These are phyloP conservation scores for Sebastes vulpes DNA, from an alignment of 2,797 vertebrate species.

Conservation along the genomic window DNA sequence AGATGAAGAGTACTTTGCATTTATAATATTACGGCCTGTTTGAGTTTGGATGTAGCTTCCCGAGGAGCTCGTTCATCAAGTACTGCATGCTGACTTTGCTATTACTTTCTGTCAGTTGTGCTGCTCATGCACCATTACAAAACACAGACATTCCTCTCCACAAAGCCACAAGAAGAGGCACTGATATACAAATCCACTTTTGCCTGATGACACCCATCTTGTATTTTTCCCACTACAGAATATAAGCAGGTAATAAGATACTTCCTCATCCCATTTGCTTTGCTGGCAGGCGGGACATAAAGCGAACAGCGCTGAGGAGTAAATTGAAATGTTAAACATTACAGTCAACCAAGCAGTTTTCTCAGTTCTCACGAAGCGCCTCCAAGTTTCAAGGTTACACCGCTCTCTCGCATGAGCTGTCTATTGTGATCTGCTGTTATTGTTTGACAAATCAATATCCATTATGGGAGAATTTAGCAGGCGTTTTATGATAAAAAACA, in stretches of 20 bases:
- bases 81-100: conserved; percentile 13
- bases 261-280: conserved; percentile 46
- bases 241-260: conserved; percentile 58
- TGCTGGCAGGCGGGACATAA: conserved; percentile 16
- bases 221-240: conserved; percentile 52
- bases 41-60: conserved; percentile 8
- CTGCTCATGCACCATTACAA: conserved; percentile 11
- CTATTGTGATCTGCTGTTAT: conserved; percentile 55
- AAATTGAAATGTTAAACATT: conserved; percentile 68
- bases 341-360: conserved; percentile 45
- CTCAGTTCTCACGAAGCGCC: conserved; percentile 28
- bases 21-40: conserved; percentile 21
- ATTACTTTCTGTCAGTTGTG: conserved; percentile 29
- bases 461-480: conserved; percentile 52
- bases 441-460: conserved; percentile 74
- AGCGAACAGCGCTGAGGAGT: conserved; percentile 34
- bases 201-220: conserved; percentile 16
- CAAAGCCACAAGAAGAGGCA: neutral
- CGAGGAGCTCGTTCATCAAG: conserved; percentile 6
- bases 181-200: neutral
- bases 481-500: conserved; percentile 39
- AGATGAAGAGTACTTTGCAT: conserved; percentile 20
- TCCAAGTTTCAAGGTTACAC: conserved; percentile 42
- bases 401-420: conserved; percentile 28
- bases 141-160: neutral